Percentiles rank a stretch among this genome's conserved stretches.
These are phyloP conservation scores for Myiopsitta monachus DNA, from an alignment of 2,113 vertebrate genomes.

Conservation along the genomic window DNA sequence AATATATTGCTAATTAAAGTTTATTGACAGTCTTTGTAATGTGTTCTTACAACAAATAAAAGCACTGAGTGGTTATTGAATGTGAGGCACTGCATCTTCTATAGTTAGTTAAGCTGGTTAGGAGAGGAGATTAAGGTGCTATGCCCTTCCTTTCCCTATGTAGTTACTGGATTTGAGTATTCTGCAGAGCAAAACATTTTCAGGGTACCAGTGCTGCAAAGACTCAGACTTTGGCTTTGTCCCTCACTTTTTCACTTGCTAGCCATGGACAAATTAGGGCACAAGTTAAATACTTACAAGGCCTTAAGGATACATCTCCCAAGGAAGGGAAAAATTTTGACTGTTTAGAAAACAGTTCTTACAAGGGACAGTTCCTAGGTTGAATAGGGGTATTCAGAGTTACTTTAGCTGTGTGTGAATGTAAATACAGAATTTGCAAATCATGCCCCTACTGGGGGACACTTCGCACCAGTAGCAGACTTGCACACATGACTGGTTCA, in stretches of 20 bases:
- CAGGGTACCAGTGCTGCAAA: neutral
- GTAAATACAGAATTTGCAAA: neutral
- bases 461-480: neutral
- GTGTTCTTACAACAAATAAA: constrained; percentile 61
- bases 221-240: neutral
- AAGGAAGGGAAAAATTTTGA: neutral
- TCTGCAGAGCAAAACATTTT: neutral
- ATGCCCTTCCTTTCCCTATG: neutral
- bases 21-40: constrained; percentile 74
- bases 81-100: neutral
- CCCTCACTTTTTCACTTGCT: neutral
- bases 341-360: neutral
- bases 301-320: neutral
- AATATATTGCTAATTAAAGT: constrained; percentile 72
- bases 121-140: constrained; percentile 40
- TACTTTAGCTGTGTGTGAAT: neutral
- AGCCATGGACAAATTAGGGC: too few relatives aligned
- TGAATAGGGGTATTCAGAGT: neutral
- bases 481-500: neutral
- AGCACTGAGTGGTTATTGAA: constrained; percentile 68
- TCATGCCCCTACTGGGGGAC: neutral
- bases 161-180: neutral
- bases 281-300: neutral
- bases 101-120: constrained; percentile 38
- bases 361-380: neutral